These are phyloP conservation scores for Columbina picui DNA, from an alignment of 2,113 vertebrate species.

Conservation along the genomic window DNA sequence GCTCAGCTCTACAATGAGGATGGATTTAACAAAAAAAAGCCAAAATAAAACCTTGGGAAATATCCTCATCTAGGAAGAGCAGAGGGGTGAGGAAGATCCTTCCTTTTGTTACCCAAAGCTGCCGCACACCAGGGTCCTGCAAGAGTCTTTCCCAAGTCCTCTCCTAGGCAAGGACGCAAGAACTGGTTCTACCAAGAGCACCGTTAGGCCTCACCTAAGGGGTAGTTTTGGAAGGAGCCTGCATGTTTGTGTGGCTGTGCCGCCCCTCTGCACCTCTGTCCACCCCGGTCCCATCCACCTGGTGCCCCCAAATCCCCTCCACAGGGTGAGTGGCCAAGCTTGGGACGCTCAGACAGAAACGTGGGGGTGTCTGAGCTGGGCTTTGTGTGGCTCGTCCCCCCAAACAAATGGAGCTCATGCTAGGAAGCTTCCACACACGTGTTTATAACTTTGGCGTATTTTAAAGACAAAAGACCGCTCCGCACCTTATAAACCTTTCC, in stretches of 20 bases:
- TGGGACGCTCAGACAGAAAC: not conserved
- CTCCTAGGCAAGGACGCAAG: not conserved
- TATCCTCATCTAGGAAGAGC: not conserved
- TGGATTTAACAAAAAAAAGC: not conserved
- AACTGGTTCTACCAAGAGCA: not conserved
- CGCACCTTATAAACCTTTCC: not conserved
- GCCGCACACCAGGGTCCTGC: not conserved
- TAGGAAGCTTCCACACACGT: not conserved
- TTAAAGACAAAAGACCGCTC: not conserved
- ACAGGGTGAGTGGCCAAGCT: not conserved
- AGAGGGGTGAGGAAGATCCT: not conserved
- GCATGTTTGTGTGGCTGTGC: not conserved
- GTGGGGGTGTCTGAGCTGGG: accelerated
- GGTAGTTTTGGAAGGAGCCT: not conserved
- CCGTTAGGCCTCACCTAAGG: not conserved
- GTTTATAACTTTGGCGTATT: not conserved
- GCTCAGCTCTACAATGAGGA: not conserved
- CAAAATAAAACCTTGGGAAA: not conserved
- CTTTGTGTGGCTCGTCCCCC: not conserved
- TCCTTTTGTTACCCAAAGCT: not conserved
- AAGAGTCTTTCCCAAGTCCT: not conserved
- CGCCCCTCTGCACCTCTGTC: not conserved
- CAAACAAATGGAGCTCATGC: not conserved
- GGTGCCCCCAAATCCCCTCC: not conserved
- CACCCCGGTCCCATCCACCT: not conserved